Evolutionary conservation across 2,888 invertebrate species (phyloP).

Genomic region (Alsophila aescularia): DNA sequence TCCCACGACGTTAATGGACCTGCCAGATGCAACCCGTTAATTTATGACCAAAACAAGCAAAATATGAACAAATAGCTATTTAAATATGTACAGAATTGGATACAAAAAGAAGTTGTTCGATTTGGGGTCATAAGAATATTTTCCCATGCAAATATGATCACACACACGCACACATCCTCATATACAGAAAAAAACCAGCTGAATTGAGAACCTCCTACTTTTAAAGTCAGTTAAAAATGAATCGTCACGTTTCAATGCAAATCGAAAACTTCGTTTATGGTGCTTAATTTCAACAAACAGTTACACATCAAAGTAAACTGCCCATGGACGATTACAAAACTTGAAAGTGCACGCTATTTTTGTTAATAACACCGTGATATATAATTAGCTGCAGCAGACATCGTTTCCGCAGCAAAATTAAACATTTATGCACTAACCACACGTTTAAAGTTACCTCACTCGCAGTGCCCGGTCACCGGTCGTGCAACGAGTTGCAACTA

Average conservation of each 20-base stretch:
- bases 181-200: too few relatives aligned
- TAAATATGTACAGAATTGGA: too few relatives aligned
- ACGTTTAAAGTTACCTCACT: conserved; percentile 20
- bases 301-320: not conserved
- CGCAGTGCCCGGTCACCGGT: not conserved
- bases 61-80: too few relatives aligned
- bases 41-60: conserved; percentile 22
- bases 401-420: conserved; percentile 12
- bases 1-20: conserved; percentile 38
- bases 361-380: conserved; percentile 7
- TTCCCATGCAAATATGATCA: too few relatives aligned
- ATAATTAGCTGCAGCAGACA: conserved; percentile 8
- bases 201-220: too few relatives aligned
- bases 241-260: too few relatives aligned
- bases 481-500: conserved; percentile 5
- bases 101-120: too few relatives aligned
- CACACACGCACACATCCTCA: too few relatives aligned
- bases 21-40: conserved; percentile 11
- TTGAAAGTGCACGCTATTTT: conserved; percentile 4
- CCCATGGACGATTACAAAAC: conserved; percentile 2
- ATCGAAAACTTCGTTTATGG: too few relatives aligned
- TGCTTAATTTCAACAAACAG: not conserved
- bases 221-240: too few relatives aligned
- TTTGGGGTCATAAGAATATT: too few relatives aligned
- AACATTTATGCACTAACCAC: conserved; percentile 22